A percentile compares a stretch with the other conserved stretches of the same genome.
Evolutionary conservation across 35 echinoderm and acorn worm species (phyloP).

Genomic region (Holothuria glaberrima): DNA sequence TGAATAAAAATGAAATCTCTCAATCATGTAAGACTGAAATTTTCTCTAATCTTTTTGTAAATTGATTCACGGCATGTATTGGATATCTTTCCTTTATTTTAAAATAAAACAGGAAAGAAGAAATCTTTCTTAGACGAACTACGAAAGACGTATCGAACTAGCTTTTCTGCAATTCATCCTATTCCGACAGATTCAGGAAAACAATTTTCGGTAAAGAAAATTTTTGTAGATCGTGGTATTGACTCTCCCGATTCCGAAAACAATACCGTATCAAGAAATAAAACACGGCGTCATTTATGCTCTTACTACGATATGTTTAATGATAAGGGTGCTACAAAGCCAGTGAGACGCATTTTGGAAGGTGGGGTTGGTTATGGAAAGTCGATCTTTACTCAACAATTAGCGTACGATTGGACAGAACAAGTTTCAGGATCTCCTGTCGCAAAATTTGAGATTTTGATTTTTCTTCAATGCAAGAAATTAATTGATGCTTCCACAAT

Average conservation of each 20-base stretch:
- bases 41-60: too few relatives aligned
- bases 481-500: not conserved
- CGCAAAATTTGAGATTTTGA: not conserved
- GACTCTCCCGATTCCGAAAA: not conserved
- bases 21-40: too few relatives aligned
- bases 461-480: not conserved
- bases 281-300: not conserved
- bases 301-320: slow-evolving; percentile 5
- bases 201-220: too few relatives aligned
- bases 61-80: too few relatives aligned
- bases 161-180: too few relatives aligned
- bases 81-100: too few relatives aligned
- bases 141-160: too few relatives aligned
- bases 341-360: not conserved
- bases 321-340: not conserved
- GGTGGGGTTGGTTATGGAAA: not conserved
- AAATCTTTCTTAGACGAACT: too few relatives aligned
- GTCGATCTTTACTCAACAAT: not conserved
- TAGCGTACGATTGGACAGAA: slow-evolving; percentile 19
- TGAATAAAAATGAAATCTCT: too few relatives aligned
- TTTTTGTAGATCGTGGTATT: not conserved
- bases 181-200: too few relatives aligned
- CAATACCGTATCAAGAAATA: too few relatives aligned
- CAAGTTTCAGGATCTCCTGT: not conserved
- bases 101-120: too few relatives aligned